Evolutionary conservation across 2,888 invertebrate genomes (phyloP).

Genomic region (Cantharis rufa): DNA sequence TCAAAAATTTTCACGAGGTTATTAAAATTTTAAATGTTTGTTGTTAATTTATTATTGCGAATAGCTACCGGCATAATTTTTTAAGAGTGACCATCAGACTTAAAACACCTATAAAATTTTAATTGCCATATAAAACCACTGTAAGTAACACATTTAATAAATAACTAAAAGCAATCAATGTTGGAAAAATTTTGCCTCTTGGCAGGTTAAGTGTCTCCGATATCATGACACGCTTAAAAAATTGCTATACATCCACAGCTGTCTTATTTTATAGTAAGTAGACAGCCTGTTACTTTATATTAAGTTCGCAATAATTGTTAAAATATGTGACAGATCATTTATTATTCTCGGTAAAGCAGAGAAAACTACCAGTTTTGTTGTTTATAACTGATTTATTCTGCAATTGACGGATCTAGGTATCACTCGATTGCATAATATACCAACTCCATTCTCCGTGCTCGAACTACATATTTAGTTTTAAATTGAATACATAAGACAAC

Average conservation of each 20-base stretch:
- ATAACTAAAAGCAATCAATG: neutral
- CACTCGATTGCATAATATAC: neutral
- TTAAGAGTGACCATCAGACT: neutral
- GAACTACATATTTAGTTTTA: neutral
- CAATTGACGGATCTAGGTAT: neutral
- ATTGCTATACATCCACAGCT: constrained; percentile 3
- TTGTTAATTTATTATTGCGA: neutral
- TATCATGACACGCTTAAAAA: neutral
- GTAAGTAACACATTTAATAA: neutral
- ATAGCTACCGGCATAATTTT: neutral
- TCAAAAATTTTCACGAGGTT: neutral
- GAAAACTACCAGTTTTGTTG: constrained; percentile 9
- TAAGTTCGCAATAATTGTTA: constrained; percentile 11
- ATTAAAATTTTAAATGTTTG: neutral
- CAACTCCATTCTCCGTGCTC: neutral
- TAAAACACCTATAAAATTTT: neutral
- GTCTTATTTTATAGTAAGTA: constrained; percentile 16
- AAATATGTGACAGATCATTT: constrained; percentile 18
- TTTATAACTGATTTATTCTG: constrained; percentile 7
- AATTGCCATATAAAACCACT: neutral
- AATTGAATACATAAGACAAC: neutral
- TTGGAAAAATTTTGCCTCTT: neutral
- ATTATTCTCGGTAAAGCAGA: constrained; percentile 7
- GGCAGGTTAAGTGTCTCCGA: neutral
- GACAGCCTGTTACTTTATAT: constrained; percentile 15